Conservation (phyloP, 2,888 invertebrate species). For the Toxonevra muliebris region DNA sequence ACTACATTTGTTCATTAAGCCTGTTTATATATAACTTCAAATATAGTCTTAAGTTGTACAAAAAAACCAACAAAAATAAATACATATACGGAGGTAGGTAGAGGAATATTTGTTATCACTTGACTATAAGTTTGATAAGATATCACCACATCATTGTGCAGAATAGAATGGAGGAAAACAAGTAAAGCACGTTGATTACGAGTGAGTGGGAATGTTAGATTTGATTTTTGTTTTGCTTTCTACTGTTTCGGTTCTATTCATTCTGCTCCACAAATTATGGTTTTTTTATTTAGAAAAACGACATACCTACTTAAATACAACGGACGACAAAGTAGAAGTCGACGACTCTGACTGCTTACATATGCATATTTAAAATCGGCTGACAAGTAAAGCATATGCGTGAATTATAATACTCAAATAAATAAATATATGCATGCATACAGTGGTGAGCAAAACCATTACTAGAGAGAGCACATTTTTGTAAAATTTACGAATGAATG, state of each 20-base stretch:
- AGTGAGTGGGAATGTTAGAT: too few relatives aligned
- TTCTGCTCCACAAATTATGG: too few relatives aligned
- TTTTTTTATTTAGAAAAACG: too few relatives aligned
- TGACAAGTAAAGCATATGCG: slow-evolving; percentile 11
- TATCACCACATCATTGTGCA: slow-evolving; percentile 12
- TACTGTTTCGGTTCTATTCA: too few relatives aligned
- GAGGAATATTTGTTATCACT: slow-evolving; percentile 4
- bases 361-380: slow-evolving; percentile 1
- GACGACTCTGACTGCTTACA: background rate
- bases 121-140: slow-evolving; percentile 27
- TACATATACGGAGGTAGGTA: background rate
- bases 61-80: slow-evolving; percentile 17
- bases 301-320: background rate
- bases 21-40: too few relatives aligned
- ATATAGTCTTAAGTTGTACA: slow-evolving; percentile 15
- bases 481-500: background rate
- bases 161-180: too few relatives aligned
- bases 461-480: too few relatives aligned
- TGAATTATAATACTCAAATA: background rate
- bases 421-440: background rate
- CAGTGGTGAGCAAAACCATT: background rate
- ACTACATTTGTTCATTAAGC: too few relatives aligned
- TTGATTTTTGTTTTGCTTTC: too few relatives aligned
- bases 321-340: background rate
- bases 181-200: too few relatives aligned